These are phyloP conservation scores for Tetragnatha versicolor DNA, from an alignment of 1,140 invertebrate genomes.

Conservation along the genomic window DNA sequence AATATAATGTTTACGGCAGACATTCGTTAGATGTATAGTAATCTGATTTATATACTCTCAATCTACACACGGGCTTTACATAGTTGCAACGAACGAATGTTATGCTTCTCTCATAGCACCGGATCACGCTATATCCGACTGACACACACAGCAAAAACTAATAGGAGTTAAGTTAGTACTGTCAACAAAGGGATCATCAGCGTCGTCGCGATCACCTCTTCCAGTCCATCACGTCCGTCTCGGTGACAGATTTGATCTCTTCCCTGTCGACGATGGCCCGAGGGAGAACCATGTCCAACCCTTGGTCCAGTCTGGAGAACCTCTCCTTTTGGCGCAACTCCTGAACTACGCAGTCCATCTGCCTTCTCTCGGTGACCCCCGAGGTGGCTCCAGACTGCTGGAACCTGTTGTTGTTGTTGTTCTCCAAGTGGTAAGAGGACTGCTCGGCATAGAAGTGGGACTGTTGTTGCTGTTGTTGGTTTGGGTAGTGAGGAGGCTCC, in stretches of 20 bases:
- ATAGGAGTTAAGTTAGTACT: too few species aligned
- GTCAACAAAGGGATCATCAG: too few species aligned
- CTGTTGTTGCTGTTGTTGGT: slow-evolving; percentile 38
- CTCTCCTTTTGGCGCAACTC: slow-evolving; percentile 44
- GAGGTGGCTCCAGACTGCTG: neutral
- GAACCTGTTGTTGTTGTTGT: neutral
- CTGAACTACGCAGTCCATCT: slow-evolving; percentile 41
- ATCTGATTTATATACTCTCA: too few species aligned
- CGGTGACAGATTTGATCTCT: slow-evolving; percentile 57
- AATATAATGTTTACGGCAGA: too few species aligned
- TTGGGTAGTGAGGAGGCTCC: slow-evolving; percentile 18
- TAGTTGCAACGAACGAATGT: too few species aligned
- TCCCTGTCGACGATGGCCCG: slow-evolving; percentile 44
- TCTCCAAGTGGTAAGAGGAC: slow-evolving; percentile 30
- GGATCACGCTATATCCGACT: too few species aligned
- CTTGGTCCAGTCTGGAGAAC: slow-evolving; percentile 38
- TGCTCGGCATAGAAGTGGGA: slow-evolving; percentile 32
- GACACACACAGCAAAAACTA: too few species aligned
- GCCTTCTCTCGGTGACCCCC: slow-evolving; percentile 16
- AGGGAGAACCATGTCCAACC: slow-evolving; percentile 50
- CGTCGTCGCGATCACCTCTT: slow-evolving; percentile 33
- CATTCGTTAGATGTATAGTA: too few species aligned
- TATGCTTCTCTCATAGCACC: too few species aligned
- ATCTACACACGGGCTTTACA: too few species aligned
- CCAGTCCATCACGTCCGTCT: slow-evolving; percentile 57